Percentiles rank a stretch among this genome's conserved stretches.
Evolutionary conservation across 2,113 vertebrate species (phyloP).

Genomic region (Hydrochoerus hydrochaeris): DNA sequence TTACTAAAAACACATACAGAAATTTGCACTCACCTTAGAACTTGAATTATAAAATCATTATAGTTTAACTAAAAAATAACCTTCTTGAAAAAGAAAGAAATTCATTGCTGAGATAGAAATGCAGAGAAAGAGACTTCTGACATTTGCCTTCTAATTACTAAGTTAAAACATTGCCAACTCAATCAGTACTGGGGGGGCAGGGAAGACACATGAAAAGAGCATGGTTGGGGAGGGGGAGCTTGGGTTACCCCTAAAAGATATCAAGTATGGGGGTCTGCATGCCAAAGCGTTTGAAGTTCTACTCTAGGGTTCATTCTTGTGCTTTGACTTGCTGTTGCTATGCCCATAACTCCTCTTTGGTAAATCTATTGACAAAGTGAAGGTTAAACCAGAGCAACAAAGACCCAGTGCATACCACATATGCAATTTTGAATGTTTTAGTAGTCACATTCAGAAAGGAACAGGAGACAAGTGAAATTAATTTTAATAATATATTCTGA

Average conservation of each 20-base stretch:
- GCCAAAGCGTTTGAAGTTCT: background rate
- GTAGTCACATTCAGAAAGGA: background rate
- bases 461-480: background rate
- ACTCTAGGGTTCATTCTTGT: background rate
- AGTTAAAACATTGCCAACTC: background rate
- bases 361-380: background rate
- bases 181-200: background rate
- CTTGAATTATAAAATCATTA: background rate
- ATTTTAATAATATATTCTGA: background rate
- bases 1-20: background rate
- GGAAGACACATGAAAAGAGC: background rate
- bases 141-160: background rate
- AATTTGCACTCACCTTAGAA: background rate
- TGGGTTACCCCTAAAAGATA: background rate
- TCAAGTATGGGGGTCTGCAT: background rate
- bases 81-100: background rate
- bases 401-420: background rate
- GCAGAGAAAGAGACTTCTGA: background rate
- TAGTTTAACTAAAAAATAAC: background rate
- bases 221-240: background rate
- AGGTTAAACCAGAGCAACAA: background rate
- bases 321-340: background rate
- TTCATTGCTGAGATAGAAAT: background rate
- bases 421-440: background rate
- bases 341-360: background rate